phyloP scores from a whole-genome alignment of 2,888 invertebrate genomes.

The Xylocampa areola region DNA sequence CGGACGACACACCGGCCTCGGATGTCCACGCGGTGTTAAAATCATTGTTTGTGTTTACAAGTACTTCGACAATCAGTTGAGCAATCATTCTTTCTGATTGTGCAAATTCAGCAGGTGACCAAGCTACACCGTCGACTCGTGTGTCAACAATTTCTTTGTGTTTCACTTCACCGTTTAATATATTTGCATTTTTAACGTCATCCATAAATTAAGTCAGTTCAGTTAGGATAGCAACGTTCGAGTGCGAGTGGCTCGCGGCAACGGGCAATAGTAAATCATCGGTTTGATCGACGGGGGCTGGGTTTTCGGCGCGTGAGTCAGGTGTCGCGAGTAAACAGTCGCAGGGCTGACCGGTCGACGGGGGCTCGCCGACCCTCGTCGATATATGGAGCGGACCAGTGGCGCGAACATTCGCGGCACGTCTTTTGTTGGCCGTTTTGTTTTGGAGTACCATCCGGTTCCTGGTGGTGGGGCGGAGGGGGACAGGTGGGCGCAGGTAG shows the following conservation, averaged over 20 bases:
- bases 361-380: constrained; percentile 64
- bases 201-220: constrained; percentile 66
- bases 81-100: constrained; percentile 79
- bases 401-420: constrained; percentile 88
- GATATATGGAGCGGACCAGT: constrained; percentile 76
- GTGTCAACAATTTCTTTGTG: constrained; percentile 76
- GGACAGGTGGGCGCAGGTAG: constrained; percentile 89
- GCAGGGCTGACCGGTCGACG: constrained; percentile 66
- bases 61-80: constrained; percentile 78
- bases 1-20: constrained; percentile 69
- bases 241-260: constrained; percentile 32
- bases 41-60: constrained; percentile 82
- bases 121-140: constrained; percentile 57
- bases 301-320: constrained; percentile 78
- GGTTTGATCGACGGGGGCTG: constrained; percentile 58
- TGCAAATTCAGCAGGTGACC: constrained; percentile 77
- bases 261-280: constrained; percentile 62
- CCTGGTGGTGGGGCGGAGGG: constrained; percentile 86
- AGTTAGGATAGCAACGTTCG: constrained; percentile 64
- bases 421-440: constrained; percentile 89
- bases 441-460: constrained; percentile 89
- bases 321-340: constrained; percentile 79
- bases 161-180: constrained; percentile 68
- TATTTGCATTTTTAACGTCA: constrained; percentile 70
- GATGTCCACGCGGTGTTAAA: constrained; percentile 69